Conservation (phyloP, 2,113 vertebrate species). For the Morone saxatilis region DNA sequence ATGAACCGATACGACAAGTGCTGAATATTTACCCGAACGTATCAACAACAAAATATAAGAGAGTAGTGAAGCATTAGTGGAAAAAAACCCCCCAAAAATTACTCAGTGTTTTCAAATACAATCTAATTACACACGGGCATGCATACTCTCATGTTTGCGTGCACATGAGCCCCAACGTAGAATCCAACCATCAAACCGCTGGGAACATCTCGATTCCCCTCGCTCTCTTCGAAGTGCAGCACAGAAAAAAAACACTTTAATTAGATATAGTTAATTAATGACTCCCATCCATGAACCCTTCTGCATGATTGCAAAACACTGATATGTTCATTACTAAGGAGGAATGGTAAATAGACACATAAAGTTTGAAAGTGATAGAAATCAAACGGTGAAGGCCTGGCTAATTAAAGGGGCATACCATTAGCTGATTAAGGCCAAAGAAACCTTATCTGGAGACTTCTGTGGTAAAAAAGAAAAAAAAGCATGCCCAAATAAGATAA, state of each 20-base stretch:
- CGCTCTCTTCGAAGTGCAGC: slow-evolving; percentile 27
- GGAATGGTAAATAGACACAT: slow-evolving; percentile 66
- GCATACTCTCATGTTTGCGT: not conserved
- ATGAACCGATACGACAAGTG: slow-evolving; percentile 24
- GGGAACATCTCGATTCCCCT: slow-evolving; percentile 6
- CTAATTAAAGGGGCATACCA: slow-evolving; percentile 75
- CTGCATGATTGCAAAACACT: slow-evolving; percentile 62
- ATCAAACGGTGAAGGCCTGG: slow-evolving; percentile 62
- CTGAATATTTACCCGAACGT: slow-evolving; percentile 22
- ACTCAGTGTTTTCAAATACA: slow-evolving; percentile 34
- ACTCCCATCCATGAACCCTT: slow-evolving; percentile 46
- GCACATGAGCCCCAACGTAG: not conserved
- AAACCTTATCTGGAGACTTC: slow-evolving; percentile 60
- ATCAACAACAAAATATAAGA: slow-evolving; percentile 28
- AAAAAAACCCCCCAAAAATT: not conserved
- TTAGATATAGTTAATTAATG: slow-evolving; percentile 69
- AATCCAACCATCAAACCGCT: slow-evolving; percentile 2
- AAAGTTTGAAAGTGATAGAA: slow-evolving; percentile 70
- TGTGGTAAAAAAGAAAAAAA: slow-evolving; percentile 8
- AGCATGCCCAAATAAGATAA: slow-evolving; percentile 44
- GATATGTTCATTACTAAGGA: slow-evolving; percentile 67
- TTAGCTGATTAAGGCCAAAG: slow-evolving; percentile 61
- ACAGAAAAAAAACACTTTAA: slow-evolving; percentile 50
- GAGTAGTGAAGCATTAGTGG: slow-evolving; percentile 9
- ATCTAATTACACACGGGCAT: slow-evolving; percentile 14